Conservation (phyloP, 2,797 vertebrate species). For the Lithobates pipiens region DNA sequence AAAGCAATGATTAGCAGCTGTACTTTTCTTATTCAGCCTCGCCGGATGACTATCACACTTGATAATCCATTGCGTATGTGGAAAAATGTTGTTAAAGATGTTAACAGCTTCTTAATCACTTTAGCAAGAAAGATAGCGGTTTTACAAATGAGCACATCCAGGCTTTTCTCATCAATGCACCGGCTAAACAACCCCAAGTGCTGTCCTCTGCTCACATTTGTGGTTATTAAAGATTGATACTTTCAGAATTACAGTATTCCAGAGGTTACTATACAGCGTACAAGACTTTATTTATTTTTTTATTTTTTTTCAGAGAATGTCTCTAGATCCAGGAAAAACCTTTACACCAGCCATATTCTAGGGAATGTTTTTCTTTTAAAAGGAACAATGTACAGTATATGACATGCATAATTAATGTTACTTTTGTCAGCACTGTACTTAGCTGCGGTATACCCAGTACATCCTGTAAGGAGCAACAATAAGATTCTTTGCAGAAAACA, state of each 20-base stretch:
- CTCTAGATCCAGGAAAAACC: background rate
- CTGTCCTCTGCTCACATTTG: background rate
- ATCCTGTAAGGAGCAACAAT: no score
- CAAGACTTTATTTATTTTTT: background rate
- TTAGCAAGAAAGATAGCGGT: constrained; percentile 33
- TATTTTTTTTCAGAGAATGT: background rate
- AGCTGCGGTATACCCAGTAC: no score
- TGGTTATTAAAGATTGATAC: constrained; percentile 24
- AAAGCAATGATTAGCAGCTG: background rate
- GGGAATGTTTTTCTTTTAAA: no score
- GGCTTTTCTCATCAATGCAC: constrained; percentile 21
- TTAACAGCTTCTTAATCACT: constrained; percentile 49
- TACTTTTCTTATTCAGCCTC: background rate
- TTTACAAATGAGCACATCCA: constrained; percentile 27
- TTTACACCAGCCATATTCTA: background rate
- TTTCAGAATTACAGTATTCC: background rate
- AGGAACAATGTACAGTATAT: no score
- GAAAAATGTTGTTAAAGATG: constrained; percentile 22
- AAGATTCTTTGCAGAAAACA: no score
- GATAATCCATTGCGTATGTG: constrained; percentile 12
- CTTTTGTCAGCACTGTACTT: no score
- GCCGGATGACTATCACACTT: background rate
- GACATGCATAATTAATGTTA: no score
- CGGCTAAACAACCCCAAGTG: constrained; percentile 17
- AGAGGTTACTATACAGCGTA: background rate